Evolutionary conservation across 2,113 vertebrate species (phyloP).

Genomic region (Mus spicilegus): DNA sequence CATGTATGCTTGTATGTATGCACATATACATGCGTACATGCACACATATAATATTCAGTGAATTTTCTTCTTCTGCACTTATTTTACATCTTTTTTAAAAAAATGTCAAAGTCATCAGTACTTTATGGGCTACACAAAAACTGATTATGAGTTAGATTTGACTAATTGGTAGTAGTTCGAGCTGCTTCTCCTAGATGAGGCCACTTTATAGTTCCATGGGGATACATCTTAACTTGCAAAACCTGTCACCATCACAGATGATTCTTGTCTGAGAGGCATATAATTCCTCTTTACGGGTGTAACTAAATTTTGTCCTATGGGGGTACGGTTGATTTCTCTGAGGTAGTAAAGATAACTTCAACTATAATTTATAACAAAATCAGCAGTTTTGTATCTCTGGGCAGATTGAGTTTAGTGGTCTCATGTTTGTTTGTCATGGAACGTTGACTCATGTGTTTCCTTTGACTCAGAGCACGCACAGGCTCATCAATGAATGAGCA

Average conservation of each 20-base stretch:
- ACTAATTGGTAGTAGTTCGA: neutral
- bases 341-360: neutral
- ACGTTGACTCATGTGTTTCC: neutral
- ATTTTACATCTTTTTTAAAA: neutral
- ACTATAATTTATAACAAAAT: neutral
- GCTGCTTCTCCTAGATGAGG: neutral
- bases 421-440: neutral
- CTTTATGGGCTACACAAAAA: neutral
- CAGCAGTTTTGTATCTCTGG: neutral
- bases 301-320: constrained; percentile 14
- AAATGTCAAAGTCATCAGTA: constrained; percentile 27
- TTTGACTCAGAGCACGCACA: neutral
- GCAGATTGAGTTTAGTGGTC: neutral
- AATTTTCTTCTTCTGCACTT: neutral
- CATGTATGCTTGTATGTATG: too few species aligned
- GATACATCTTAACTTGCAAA: constrained; percentile 19
- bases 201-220: constrained; percentile 5
- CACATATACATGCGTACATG: neutral
- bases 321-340: neutral
- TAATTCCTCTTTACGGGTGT: neutral
- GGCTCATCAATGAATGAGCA: neutral
- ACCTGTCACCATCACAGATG: constrained; percentile 12
- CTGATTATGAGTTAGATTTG: neutral
- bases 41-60: neutral
- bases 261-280: constrained; percentile 29